phyloP scores from a whole-genome alignment of 2,113 vertebrate species.

The Ranitomeya imitator region DNA sequence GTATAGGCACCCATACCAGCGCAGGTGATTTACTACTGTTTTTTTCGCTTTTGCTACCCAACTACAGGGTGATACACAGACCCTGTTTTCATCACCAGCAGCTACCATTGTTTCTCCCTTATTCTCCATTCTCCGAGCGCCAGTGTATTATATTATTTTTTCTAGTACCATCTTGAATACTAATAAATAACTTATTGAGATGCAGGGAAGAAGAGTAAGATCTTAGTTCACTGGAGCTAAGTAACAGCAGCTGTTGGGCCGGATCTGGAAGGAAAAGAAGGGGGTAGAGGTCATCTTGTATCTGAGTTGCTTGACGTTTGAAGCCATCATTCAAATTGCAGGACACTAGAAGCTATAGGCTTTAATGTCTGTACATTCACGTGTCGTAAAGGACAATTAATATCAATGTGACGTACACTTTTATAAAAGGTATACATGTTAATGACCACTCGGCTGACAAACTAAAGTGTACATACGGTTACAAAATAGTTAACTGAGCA shows the following conservation, averaged over 20 bases:
- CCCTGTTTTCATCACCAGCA: no score
- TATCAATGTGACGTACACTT: background rate
- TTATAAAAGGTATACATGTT: background rate
- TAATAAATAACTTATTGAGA: background rate
- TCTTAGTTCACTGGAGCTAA: slow-evolving; percentile 3
- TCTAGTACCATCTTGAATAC: slow-evolving; percentile 7
- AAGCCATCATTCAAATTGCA: background rate
- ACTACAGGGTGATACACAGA: no score
- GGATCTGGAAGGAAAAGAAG: background rate
- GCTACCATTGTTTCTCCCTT: no score
- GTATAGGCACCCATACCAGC: no score
- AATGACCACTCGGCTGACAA: no score
- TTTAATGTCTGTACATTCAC: background rate
- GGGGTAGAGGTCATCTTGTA: slow-evolving; percentile 15
- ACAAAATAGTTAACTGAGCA: no score
- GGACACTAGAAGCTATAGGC: background rate
- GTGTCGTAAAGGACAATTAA: background rate
- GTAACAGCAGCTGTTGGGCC: slow-evolving; percentile 11
- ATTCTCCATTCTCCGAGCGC: no score
- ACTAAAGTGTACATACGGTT: no score
- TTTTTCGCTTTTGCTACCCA: no score
- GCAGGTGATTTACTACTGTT: no score
- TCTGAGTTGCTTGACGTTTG: background rate
- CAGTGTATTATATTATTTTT: no score
- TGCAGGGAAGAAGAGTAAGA: background rate